Conservation (phyloP, 2,113 vertebrate genomes). For the Saguinus midas region DNA sequence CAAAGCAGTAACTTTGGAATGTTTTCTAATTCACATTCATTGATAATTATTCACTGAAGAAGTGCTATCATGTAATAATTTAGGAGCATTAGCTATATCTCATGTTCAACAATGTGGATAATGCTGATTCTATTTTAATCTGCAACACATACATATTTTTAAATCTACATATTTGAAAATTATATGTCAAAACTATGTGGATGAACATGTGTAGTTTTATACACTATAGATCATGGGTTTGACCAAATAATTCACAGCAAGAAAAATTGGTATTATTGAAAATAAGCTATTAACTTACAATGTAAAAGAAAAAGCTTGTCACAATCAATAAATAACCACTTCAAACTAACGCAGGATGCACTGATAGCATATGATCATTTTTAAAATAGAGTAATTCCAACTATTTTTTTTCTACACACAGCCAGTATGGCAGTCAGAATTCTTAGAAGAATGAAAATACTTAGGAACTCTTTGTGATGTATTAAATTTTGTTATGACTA, state of each 20-base stretch:
- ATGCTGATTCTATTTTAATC: not conserved
- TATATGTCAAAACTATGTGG: not conserved
- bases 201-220: not conserved
- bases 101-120: not conserved
- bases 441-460: not conserved
- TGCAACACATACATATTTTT: not conserved
- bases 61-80: not conserved
- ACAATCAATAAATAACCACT: not conserved
- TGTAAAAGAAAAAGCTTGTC: not conserved
- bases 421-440: not conserved
- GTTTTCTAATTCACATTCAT: not conserved
- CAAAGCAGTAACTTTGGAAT: not conserved
- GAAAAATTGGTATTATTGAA: not conserved
- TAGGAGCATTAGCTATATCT: not conserved
- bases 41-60: not conserved
- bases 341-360: not conserved
- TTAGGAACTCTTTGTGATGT: not conserved
- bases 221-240: not conserved
- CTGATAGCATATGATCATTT: not conserved
- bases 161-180: not conserved
- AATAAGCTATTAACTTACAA: not conserved
- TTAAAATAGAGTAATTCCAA: not conserved
- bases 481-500: not conserved
- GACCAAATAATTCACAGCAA: not conserved
- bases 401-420: not conserved